Conservation (phyloP, 1,140 invertebrate species). For the Tetraneura akinire region DNA sequence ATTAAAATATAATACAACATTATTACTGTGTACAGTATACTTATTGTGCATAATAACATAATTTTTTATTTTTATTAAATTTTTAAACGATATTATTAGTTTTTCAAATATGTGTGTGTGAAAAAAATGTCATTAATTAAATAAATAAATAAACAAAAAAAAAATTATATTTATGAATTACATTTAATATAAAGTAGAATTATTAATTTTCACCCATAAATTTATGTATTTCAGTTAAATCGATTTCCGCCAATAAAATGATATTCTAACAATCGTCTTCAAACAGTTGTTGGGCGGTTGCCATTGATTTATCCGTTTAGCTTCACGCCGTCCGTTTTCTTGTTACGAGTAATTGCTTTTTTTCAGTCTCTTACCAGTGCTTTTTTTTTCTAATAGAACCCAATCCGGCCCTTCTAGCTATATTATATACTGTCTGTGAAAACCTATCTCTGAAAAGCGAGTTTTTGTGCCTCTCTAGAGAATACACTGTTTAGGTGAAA, state of each 20-base stretch:
- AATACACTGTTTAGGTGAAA: conserved; percentile 47
- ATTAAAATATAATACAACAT: no score
- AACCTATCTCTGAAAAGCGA: conserved; percentile 40
- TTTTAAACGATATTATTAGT: no score
- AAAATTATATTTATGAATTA: no score
- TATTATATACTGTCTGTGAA: not conserved
- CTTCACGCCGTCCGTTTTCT: conserved; percentile 39
- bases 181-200: no score
- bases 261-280: conserved; percentile 26
- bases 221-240: not conserved
- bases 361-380: conserved; percentile 1
- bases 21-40: no score
- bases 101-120: no score
- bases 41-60: no score
- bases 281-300: conserved; percentile 40
- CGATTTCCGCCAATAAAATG: not conserved
- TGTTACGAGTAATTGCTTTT: conserved; percentile 51
- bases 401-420: not conserved
- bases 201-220: no score
- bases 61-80: no score
- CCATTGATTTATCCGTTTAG: conserved; percentile 49
- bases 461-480: conserved; percentile 22
- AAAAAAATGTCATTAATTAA: no score
- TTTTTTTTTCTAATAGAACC: conserved; percentile 49
- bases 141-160: no score